These are phyloP conservation scores for Brenthis daphne DNA, from an alignment of 2,888 invertebrate genomes.

Conservation along the genomic window DNA sequence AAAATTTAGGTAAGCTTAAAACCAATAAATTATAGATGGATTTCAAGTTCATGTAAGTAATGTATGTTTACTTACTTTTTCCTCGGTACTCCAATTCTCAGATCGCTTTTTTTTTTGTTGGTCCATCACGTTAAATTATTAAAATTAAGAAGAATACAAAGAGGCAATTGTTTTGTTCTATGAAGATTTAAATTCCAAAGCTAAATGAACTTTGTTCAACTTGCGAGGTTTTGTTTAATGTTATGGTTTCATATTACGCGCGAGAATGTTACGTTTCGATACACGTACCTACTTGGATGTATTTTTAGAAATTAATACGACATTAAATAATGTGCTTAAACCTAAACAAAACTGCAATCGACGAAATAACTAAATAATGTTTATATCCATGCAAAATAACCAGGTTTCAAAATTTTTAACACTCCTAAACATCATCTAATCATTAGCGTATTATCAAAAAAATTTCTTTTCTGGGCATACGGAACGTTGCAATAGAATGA, in stretches of 20 bases:
- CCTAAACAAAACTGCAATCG: too few species aligned
- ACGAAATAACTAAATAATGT: too few species aligned
- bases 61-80: conserved; percentile 13
- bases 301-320: too few species aligned
- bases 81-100: conserved; percentile 11
- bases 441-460: too few species aligned
- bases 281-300: too few species aligned
- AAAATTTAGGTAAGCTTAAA: neutral
- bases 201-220: neutral
- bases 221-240: conserved; percentile 2
- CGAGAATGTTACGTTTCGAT: conserved; percentile 7
- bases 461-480: too few species aligned
- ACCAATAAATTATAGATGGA: conserved; percentile 1
- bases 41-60: conserved; percentile 10
- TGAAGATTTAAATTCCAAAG: neutral
- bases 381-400: too few species aligned
- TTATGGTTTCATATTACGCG: conserved; percentile 2
- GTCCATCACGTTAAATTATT: neutral
- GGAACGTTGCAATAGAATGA: too few species aligned
- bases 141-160: neutral
- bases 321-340: too few species aligned
- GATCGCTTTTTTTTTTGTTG: neutral
- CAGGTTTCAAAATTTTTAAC: too few species aligned
- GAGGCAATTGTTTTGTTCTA: neutral
- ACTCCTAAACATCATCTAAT: too few species aligned